These are phyloP conservation scores for Balanococcus diminutus DNA, from an alignment of 2,888 invertebrate genomes.

Conservation along the genomic window DNA sequence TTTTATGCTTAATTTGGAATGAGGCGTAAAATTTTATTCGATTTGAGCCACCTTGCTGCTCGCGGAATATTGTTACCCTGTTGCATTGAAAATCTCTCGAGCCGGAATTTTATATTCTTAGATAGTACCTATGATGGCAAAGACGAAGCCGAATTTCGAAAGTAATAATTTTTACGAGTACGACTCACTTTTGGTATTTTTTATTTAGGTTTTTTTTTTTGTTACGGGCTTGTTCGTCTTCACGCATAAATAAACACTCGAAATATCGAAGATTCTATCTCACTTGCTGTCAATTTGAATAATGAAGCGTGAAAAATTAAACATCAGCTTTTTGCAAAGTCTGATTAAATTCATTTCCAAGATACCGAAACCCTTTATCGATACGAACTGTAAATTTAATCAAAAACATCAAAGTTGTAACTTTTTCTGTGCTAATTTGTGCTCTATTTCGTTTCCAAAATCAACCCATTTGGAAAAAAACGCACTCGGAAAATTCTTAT, in stretches of 20 bases:
- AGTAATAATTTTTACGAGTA: not conserved
- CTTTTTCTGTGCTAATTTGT: not conserved
- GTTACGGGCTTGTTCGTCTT: too few relatives aligned
- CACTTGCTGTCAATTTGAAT: not conserved
- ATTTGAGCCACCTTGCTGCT: not conserved
- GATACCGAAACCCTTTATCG: not conserved
- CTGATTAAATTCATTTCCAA: constrained; percentile 2
- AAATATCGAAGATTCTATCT: not conserved
- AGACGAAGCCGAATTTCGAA: not conserved
- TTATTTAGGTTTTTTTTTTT: not conserved
- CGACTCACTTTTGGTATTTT: too few relatives aligned
- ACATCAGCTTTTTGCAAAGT: not conserved
- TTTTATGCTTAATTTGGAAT: too few relatives aligned
- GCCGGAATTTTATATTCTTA: not conserved
- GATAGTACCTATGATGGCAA: too few relatives aligned
- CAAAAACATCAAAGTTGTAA: constrained; percentile 7
- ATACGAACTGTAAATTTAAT: not conserved
- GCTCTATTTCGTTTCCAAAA: not conserved
- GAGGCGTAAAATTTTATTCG: not conserved
- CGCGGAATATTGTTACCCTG: not conserved
- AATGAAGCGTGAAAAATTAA: constrained; percentile 10
- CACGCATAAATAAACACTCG: not conserved
- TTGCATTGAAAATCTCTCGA: not conserved
- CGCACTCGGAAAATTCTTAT: not conserved
- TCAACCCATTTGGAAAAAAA: not conserved